Conservation (phyloP, 2,797 vertebrate genomes). For the Todus mexicanus region DNA sequence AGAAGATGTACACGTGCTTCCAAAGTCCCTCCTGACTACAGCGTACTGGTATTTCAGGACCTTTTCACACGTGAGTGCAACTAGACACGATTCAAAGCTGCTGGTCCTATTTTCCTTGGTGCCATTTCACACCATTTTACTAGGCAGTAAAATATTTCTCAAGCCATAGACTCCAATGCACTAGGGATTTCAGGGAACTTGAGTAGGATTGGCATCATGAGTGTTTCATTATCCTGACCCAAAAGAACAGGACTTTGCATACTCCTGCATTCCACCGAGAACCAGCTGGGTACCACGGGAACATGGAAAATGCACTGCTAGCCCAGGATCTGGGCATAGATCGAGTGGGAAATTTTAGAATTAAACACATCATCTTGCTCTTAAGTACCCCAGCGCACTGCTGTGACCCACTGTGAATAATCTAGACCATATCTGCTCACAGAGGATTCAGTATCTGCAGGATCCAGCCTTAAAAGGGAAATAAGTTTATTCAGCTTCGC, state of each 20-base stretch:
- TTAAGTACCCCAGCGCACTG: not conserved
- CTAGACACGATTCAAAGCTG: not conserved
- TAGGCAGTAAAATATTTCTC: not conserved
- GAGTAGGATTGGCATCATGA: not conserved
- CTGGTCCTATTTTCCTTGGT: not conserved
- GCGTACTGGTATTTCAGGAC: not conserved
- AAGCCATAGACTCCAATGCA: not conserved
- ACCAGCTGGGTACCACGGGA: not conserved
- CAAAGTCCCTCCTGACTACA: not conserved
- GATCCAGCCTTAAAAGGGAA: not conserved
- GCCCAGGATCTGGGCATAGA: not conserved
- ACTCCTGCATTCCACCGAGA: not conserved
- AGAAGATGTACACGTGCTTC: not conserved
- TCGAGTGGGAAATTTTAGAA: not conserved
- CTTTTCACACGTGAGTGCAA: not conserved
- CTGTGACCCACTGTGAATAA: not conserved
- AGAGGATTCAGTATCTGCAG: not conserved
- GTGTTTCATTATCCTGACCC: not conserved
- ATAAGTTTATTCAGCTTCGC: not conserved
- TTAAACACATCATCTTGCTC: not conserved
- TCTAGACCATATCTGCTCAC: not conserved
- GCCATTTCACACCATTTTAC: not conserved
- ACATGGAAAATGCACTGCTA: accelerated
- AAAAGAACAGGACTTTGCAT: not conserved
- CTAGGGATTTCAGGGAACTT: not conserved